Percentiles rank a stretch among this genome's conserved stretches.
phyloP scores from a whole-genome alignment of 2,797 vertebrate species.

The Myiotriccus ornatus region DNA sequence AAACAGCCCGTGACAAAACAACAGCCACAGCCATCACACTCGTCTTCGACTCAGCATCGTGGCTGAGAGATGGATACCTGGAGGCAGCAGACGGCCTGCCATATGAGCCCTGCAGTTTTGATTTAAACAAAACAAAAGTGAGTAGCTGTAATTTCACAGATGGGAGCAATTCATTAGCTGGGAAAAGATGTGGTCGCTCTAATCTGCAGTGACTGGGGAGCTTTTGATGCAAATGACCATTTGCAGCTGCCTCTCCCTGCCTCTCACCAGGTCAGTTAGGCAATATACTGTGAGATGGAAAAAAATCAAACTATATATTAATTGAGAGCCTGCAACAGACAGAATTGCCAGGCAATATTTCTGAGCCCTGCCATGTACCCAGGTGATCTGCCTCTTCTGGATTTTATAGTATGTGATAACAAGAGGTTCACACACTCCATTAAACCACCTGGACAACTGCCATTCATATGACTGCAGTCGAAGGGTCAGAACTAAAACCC shows the following conservation, averaged over 20 bases:
- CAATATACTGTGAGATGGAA: constrained; percentile 1
- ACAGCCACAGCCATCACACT: neutral
- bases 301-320: constrained; percentile 39
- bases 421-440: neutral
- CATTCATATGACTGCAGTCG: neutral
- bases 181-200: neutral
- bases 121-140: constrained; percentile 61
- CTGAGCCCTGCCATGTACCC: neutral
- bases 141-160: constrained; percentile 55
- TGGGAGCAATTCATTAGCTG: constrained; percentile 62
- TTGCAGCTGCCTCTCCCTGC: constrained; percentile 45
- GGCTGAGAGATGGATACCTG: neutral
- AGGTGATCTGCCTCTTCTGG: constrained; percentile 13
- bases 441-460: neutral
- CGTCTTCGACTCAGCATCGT: neutral
- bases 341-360: constrained; percentile 3
- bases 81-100: constrained; percentile 12
- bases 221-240: constrained; percentile 51
- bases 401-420: neutral
- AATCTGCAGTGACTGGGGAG: constrained; percentile 46
- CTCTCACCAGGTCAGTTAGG: neutral
- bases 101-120: constrained; percentile 17
- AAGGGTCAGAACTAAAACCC: neutral
- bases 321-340: constrained; percentile 10
- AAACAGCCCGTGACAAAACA: neutral